Conservation (phyloP, 1,140 invertebrate genomes). For the Diploscapter pachys region DNA sequence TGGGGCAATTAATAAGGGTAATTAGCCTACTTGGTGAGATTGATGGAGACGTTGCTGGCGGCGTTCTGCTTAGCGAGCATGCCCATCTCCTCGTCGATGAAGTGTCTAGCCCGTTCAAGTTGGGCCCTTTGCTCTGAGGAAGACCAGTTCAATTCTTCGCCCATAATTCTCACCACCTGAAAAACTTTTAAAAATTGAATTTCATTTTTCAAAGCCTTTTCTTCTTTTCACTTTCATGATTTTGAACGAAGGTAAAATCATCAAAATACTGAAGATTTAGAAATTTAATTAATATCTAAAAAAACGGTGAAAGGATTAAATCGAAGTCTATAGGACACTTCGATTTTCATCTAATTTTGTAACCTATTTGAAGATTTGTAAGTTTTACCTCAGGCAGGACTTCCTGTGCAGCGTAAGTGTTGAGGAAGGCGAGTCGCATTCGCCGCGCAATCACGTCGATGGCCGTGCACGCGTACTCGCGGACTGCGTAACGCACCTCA, state of each 20-base stretch:
- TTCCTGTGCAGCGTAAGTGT: slow-evolving; percentile 88
- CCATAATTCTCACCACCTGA: slow-evolving; percentile 85
- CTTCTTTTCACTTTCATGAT: not conserved
- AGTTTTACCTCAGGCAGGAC: slow-evolving; percentile 69
- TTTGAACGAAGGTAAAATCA: too few relatives aligned
- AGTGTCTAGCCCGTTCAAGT: slow-evolving; percentile 74
- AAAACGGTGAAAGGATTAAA: too few relatives aligned
- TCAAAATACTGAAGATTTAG: too few relatives aligned
- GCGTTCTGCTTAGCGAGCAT: slow-evolving; percentile 83
- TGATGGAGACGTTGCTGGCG: slow-evolving; percentile 80
- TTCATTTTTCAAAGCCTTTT: not conserved
- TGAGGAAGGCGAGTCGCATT: slow-evolving; percentile 87
- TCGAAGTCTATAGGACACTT: too few relatives aligned
- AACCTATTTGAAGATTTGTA: too few relatives aligned
- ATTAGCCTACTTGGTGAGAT: slow-evolving; percentile 71
- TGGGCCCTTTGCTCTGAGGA: slow-evolving; percentile 77
- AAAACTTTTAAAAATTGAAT: slow-evolving; percentile 58
- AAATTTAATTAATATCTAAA: too few relatives aligned
- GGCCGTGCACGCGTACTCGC: slow-evolving; percentile 91
- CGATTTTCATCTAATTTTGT: too few relatives aligned
- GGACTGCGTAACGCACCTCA: slow-evolving; percentile 79
- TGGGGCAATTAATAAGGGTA: too few relatives aligned
- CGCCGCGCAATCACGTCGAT: slow-evolving; percentile 93
- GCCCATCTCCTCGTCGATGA: slow-evolving; percentile 91
- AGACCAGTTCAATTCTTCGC: slow-evolving; percentile 87